Evolutionary conservation across 2,797 vertebrate species (phyloP).

Genomic region (Borostomias antarcticus): DNA sequence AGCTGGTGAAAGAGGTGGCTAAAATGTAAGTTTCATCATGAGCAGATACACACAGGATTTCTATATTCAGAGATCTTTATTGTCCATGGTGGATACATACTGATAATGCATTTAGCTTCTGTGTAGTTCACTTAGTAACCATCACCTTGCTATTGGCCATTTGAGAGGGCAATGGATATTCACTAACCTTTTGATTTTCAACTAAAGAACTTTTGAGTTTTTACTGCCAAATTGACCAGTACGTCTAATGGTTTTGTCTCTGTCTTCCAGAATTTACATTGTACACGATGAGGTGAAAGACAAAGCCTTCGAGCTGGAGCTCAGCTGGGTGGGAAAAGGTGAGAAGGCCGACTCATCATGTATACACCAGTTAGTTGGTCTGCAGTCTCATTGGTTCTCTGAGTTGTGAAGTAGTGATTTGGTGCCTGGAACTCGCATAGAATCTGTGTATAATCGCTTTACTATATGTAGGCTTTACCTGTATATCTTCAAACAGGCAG

Average conservation of each 20-base stretch:
- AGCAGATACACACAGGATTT: not conserved
- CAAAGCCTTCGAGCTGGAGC: conserved; percentile 96
- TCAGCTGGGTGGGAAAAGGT: conserved; percentile 99
- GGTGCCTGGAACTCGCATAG: not conserved
- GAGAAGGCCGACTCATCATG: conserved; percentile 25
- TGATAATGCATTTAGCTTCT: too few species aligned
- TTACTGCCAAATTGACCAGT: not conserved
- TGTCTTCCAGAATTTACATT: conserved; percentile 90
- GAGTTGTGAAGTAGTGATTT: not conserved
- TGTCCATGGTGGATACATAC: not conserved
- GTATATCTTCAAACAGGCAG: too few species aligned
- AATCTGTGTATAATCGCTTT: not conserved
- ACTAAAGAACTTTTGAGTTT: not conserved
- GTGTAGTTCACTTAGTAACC: not conserved
- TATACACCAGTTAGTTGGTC: not conserved
- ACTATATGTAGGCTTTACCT: too few species aligned
- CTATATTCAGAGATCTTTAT: not conserved
- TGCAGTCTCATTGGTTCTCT: too few species aligned
- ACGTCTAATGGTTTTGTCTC: conserved; percentile 11
- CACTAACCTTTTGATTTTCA: too few species aligned
- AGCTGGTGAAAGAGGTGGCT: conserved; percentile 96
- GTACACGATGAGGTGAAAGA: conserved; percentile 99
- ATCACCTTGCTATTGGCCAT: not conserved
- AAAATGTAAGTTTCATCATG: conserved; percentile 88
- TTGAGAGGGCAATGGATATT: too few species aligned